Conservation (phyloP, 2,113 vertebrate genomes). For the Vicugna pacos region DNA sequence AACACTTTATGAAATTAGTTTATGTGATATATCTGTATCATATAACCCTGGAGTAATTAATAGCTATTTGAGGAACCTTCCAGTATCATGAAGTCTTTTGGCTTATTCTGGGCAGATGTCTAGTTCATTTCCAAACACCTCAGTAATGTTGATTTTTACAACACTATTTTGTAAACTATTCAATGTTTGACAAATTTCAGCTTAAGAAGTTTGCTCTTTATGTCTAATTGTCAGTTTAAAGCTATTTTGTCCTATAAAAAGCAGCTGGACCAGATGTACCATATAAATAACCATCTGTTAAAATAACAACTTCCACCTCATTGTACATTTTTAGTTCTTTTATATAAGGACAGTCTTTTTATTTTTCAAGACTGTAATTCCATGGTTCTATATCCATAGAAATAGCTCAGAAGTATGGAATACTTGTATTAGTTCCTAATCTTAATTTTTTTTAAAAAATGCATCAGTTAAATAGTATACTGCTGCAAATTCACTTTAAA, state of each 20-base stretch:
- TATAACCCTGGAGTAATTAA: neutral
- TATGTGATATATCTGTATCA: neutral
- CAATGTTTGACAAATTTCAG: slow-evolving; percentile 53
- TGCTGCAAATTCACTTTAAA: neutral
- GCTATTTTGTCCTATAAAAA: slow-evolving; percentile 59
- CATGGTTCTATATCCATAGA: neutral
- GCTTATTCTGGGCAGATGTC: neutral
- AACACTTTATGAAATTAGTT: slow-evolving; percentile 2
- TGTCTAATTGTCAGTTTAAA: slow-evolving; percentile 67
- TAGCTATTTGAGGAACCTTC: neutral
- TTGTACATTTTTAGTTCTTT: slow-evolving; percentile 9
- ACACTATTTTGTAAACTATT: slow-evolving; percentile 50
- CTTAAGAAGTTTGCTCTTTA: slow-evolving; percentile 62
- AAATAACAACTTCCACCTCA: slow-evolving; percentile 38
- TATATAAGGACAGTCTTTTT: neutral
- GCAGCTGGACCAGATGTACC: slow-evolving; percentile 42
- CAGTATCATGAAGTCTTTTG: neutral
- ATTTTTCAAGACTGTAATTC: slow-evolving; percentile 42
- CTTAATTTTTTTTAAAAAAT: neutral
- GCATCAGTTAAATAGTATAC: neutral
- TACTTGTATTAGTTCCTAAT: neutral
- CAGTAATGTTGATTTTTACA: slow-evolving; percentile 30
- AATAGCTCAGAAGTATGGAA: slow-evolving; percentile 16
- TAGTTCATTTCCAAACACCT: slow-evolving; percentile 52
- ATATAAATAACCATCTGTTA: slow-evolving; percentile 64